Evolutionary conservation across 2,888 invertebrate genomes (phyloP).

Genomic region (Clitarchus hookeri): DNA sequence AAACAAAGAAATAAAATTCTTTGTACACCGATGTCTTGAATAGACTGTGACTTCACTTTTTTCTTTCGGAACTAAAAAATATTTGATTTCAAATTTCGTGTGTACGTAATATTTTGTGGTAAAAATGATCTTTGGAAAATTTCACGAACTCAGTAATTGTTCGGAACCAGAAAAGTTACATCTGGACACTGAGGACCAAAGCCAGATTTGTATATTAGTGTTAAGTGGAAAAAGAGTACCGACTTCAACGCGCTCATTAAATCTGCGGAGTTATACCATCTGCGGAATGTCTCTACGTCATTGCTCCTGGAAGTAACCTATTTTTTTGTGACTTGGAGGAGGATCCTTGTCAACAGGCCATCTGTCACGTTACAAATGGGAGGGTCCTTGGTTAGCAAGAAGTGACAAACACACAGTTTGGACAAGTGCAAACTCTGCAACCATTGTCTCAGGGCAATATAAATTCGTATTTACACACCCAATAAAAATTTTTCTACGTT

Average conservation of each 20-base stretch:
- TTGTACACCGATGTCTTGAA: too few relatives aligned
- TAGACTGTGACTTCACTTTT: too few relatives aligned
- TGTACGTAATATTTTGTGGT: too few relatives aligned
- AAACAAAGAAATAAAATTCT: too few relatives aligned
- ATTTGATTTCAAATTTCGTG: too few relatives aligned
- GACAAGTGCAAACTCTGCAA: neutral
- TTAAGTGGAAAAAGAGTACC: neutral
- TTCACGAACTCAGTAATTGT: neutral
- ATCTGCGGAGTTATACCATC: neutral
- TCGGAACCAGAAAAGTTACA: neutral
- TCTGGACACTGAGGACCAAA: neutral
- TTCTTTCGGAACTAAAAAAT: too few relatives aligned
- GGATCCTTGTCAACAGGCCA: neutral
- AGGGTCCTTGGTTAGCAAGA: neutral
- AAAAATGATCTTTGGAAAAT: neutral
- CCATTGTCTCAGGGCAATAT: neutral
- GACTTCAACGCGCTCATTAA: neutral
- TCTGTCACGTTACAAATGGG: neutral
- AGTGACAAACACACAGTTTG: neutral
- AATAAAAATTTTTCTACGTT: too few relatives aligned
- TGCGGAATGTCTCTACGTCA: neutral
- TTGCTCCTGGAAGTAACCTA: neutral
- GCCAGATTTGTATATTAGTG: neutral
- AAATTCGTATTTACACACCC: too few relatives aligned
- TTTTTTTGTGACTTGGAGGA: neutral